Base-by-base conservation (phyloP, 2,888 invertebrate species). In the Platycheirus albimanus region DNA sequence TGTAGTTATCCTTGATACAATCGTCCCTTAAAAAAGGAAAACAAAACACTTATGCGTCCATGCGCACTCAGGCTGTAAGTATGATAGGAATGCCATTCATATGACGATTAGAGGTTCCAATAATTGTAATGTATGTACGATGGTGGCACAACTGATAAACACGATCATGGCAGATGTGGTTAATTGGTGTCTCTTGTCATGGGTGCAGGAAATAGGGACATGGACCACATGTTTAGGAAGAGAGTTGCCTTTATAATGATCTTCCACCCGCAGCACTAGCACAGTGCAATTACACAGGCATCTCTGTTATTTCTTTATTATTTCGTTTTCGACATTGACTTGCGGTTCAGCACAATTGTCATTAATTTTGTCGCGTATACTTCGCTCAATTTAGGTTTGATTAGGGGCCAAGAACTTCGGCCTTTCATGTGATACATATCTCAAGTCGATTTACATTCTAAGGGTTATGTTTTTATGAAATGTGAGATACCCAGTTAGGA, bases 231-330 rank as follows among this genome's bases (percentile, higher is more conserved):
- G 61, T 45, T 41, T n/a, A n/a, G 19, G 36, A 49, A 33, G 45
- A n/a, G n/a, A n/a, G n/a, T n/a, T n/a, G 13, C 24, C 72, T 36
- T 10, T 45, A 24, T n/a, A 69, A 1, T 52, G 17, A 20, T 70
- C 41, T 43, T 76, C 72, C 79, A 79, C 79, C 79, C 79, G 79
- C 79, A 74, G 74, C n/a, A n/a, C n/a, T n/a, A n/a, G n/a, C n/a
- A n/a, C n/a, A n/a, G n/a, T 8, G 51, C 20, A 67, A 61, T 20
- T 61, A 61, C 30, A 10, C 24, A 28, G 51, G 24, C 71, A 79
- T 79, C 36, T 49, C 63, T 49, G 54, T 56, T 75, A 75, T 41
- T 80, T 80, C 79, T 80, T 64, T 64, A 80, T 80, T 58, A 76
- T 64, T 58, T 43, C 33, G 13, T 10, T 74, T 74, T 47, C 43